Evolutionary conservation across 2,797 vertebrate species (phyloP), one percentile per base, ranked within the genome.

Genomic region (Mastacembelus armatus): DNA sequence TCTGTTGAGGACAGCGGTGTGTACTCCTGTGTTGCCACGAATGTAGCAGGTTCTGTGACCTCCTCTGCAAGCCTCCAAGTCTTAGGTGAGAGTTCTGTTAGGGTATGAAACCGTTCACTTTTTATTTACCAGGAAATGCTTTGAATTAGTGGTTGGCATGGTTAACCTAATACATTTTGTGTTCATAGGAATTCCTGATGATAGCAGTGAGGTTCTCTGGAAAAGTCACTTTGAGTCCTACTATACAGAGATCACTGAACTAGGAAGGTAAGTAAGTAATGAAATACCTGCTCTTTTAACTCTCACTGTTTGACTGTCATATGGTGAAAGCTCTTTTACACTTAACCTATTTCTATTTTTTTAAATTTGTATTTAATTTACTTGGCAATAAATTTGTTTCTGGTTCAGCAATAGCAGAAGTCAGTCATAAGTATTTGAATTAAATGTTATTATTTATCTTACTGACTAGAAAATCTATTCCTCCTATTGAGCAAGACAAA

Each of bases 191-290:
- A 92, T 93, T 71, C 92, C 94, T 75, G 95, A 92, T 70, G 95
- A 98, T 80, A 95, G 95, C 64, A 90, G 95, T 85, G 89, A 95
- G 84, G 93, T 96, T 71, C 90, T 95, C 85, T 99, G 97, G 97
- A 99, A 97, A 78, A 96, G 95, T 83, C 94, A 92, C 92, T 99
- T 98, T 86, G 97, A 98, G 81, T 94, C 93, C 88, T 92, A 94
- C 89, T 99, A 96, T 91, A 96, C 92, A n/a, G 98, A 98, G 86
- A 95, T 98, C 87, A 95, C 96, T 66, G 98, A 99, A 85, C 94
- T 99, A 58, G 97, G 97, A 93, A 97, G 97, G 97, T 99, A 85
- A 65, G 63, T 38, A 22, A 32, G 6, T 0, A 14, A 12, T 6
- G 1, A 58, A 30, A 30, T 38, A 6, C 5, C 5, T 10, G 2